Percentiles rank a stretch among this genome's conserved stretches.
Evolutionary conservation across 2,113 vertebrate species (phyloP).

Genomic region (Xiphophorus maculatus): DNA sequence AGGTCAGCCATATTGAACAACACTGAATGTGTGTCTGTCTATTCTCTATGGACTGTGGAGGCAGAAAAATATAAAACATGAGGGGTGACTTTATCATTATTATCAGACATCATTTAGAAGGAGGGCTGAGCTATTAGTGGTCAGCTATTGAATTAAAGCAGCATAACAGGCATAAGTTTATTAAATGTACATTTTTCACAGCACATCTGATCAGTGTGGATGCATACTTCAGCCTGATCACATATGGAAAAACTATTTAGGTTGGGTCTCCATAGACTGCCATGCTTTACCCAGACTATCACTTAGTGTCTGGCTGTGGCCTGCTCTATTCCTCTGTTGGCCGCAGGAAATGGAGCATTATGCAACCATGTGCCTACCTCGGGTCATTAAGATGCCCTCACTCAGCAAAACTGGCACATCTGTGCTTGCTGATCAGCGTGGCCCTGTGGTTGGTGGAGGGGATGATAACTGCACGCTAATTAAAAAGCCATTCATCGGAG

Average conservation of each 20-base stretch:
- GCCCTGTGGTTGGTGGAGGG: constrained; percentile 63
- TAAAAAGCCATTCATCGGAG: constrained; percentile 80
- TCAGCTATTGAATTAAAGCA: neutral
- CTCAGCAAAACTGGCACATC: constrained; percentile 72
- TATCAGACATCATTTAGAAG: neutral
- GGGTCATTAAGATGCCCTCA: constrained; percentile 72
- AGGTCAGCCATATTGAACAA: neutral
- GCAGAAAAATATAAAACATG: neutral
- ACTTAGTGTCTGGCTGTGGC: constrained; percentile 48
- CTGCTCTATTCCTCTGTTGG: constrained; percentile 50
- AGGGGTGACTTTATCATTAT: neutral
- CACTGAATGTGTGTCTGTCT: neutral
- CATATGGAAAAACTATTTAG: constrained; percentile 29
- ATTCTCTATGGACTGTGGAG: neutral
- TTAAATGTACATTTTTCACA: neutral
- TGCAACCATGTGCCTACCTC: constrained; percentile 66
- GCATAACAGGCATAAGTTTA: neutral
- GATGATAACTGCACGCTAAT: constrained; percentile 76
- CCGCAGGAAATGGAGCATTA: constrained; percentile 47
- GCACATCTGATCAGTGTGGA: neutral
- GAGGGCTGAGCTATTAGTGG: neutral
- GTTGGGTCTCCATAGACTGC: constrained; percentile 22
- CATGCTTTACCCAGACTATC: constrained; percentile 45
- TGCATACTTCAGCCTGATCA: neutral
- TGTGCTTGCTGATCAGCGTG: constrained; percentile 57